Base-by-base conservation (phyloP, 1,140 invertebrate species). In the Drosophila mayri region DNA sequence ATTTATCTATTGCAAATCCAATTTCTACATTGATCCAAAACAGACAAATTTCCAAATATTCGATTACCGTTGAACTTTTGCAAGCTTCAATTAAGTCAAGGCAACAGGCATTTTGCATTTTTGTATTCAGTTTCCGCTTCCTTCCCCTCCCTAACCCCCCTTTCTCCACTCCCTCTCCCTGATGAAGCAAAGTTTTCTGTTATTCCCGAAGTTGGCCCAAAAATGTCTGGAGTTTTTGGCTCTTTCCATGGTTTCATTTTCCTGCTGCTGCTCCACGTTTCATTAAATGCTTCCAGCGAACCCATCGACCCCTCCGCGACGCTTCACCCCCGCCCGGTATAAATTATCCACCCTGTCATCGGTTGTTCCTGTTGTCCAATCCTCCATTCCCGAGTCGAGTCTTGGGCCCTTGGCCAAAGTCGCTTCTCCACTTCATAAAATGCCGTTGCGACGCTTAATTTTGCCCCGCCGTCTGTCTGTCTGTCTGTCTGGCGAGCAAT, bases 371-470 rank as follows among this genome's bases (percentile, higher is more conserved):
- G 41, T 72, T 73, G 67, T 72, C 66, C 70, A 73, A 37, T 72
- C 67, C 67, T 49, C 18, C 46, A 30, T 38, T 72, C 37, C 50
- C 50, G 50, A 35, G 50, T 47, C 32, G 54, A 35, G 20, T 43
- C 46, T 37, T 57, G 54, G 54, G 20, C 57, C 37, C 20, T 25
- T 25, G 38, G 62, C 52, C 52, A 55, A 65, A 73, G 55, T 73
- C 70, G 59, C 67, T 73, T 61, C 68, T 73, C 67, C 70, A 73
- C 70, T 73, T 73, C 70, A 73, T 73, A 73, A 73, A 73, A 73
- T 73, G 70, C 67, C 65, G 65, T 68, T 68, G 67, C 67, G 70
- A 72, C 70, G 70, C 70, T 73, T 73, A 61, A 73, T 73, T 73
- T 73, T 59, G 28, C 16, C 57, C 44, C 47, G 55, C 70, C 70